Percentiles rank a stretch among this genome's conserved stretches.
Conservation (phyloP, 2,113 vertebrate genomes). For the Tragulus kanchil region DNA sequence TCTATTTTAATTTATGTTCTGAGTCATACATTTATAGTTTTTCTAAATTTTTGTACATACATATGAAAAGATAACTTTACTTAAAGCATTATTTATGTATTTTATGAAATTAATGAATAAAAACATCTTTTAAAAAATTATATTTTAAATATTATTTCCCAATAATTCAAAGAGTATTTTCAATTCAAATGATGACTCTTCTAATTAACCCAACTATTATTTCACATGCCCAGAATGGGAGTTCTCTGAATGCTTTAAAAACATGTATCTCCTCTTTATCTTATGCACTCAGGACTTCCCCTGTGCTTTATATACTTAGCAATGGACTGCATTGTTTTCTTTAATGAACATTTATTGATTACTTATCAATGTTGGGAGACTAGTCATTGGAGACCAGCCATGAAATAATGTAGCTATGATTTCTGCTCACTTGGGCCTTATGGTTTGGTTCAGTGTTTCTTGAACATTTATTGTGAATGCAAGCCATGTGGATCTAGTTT, state of each 20-base stretch:
- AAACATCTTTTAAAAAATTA: neutral
- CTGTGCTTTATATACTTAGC: neutral
- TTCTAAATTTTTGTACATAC: neutral
- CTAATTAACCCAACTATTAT: constrained; percentile 12
- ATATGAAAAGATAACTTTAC: neutral
- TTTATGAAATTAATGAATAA: constrained; percentile 27
- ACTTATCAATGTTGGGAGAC: neutral
- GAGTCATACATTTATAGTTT: neutral
- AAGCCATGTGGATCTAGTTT: neutral
- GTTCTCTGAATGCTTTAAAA: neutral
- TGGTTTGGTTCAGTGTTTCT: neutral
- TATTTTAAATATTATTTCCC: neutral
- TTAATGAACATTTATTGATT: neutral
- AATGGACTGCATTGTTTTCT: neutral
- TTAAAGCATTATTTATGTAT: constrained; percentile 23
- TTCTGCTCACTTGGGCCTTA: neutral
- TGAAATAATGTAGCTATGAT: neutral
- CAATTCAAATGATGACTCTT: neutral
- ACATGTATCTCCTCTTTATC: neutral
- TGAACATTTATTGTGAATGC: neutral
- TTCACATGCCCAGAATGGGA: neutral
- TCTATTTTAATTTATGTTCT: constrained; percentile 28
- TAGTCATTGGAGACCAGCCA: neutral
- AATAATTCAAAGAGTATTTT: neutral
- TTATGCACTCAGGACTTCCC: neutral